Percentiles rank a stretch among this genome's conserved stretches.
phyloP scores from a whole-genome alignment of 2,888 invertebrate species.

The Cactoblastis cactorum region DNA sequence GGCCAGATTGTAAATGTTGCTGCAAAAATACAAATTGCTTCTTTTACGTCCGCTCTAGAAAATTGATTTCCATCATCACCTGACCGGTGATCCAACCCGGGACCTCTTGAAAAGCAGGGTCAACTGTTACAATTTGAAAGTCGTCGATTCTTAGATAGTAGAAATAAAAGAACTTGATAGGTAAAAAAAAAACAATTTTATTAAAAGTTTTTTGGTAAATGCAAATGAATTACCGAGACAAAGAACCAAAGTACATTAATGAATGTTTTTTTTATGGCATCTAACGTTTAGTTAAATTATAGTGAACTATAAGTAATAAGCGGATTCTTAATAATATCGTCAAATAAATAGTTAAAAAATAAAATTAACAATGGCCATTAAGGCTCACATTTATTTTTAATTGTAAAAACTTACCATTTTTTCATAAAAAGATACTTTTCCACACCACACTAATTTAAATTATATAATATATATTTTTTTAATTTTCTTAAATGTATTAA shows the following conservation, averaged over 20 bases:
- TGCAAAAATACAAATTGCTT: not conserved
- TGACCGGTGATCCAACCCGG: no score
- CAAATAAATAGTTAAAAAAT: conserved; percentile 48
- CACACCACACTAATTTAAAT: not conserved
- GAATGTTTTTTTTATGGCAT: conserved; percentile 61
- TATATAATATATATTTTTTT: not conserved
- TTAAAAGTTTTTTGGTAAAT: conserved; percentile 75
- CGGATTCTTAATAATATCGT: conserved; percentile 55
- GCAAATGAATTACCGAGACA: conserved; percentile 65
- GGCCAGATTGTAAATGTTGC: not conserved
- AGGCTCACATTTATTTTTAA: conserved; percentile 26
- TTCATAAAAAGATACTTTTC: not conserved
- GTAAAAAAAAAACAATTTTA: conserved; percentile 42
- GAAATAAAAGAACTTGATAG: conserved; percentile 36
- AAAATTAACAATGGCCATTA: conserved; percentile 52
- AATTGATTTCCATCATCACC: no score
- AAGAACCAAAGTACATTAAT: conserved; percentile 56
- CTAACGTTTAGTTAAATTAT: conserved; percentile 46
- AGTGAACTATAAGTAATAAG: conserved; percentile 64
- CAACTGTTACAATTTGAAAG: no score
- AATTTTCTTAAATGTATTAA: conserved; percentile 35
- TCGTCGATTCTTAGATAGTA: no score
- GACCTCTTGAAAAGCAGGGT: no score
- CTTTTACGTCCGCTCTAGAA: not conserved
- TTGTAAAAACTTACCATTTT: conserved; percentile 11